phyloP scores from a whole-genome alignment of 2,888 invertebrate species.

The Tipula vernalis region DNA sequence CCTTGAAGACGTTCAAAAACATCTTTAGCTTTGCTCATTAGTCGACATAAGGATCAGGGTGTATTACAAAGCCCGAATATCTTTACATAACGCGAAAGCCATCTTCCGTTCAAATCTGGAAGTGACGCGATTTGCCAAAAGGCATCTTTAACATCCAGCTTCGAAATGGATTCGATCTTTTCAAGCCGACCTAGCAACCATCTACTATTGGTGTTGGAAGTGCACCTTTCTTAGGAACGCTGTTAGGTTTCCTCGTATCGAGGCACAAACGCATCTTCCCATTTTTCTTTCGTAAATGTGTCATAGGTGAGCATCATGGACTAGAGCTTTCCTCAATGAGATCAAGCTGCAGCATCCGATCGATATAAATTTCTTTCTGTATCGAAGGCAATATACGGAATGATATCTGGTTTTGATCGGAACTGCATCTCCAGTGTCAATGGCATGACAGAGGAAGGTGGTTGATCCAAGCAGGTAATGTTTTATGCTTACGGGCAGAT shows the following conservation, averaged over 20 bases:
- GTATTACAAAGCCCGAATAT: background rate
- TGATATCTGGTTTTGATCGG: background rate
- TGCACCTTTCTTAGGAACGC: too few relatives aligned
- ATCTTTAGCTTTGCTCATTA: background rate
- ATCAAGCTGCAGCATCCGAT: background rate
- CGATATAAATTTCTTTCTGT: background rate
- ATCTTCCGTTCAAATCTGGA: too few relatives aligned
- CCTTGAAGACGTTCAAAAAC: too few relatives aligned
- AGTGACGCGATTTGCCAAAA: too few relatives aligned
- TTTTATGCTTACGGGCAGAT: background rate
- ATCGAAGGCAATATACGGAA: background rate
- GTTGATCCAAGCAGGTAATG: background rate
- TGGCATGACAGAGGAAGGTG: background rate
- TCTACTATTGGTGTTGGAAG: too few relatives aligned
- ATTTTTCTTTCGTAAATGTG: background rate
- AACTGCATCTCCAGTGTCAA: background rate
- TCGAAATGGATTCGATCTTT: too few relatives aligned
- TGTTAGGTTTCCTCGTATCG: background rate
- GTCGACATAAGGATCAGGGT: background rate
- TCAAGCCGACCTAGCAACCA: too few relatives aligned
- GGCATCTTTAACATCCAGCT: too few relatives aligned
- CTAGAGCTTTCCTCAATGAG: background rate
- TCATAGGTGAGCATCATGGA: background rate
- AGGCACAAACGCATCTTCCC: background rate
- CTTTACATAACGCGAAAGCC: too few relatives aligned